Evolutionary conservation across 2,888 invertebrate species (phyloP).

Genomic region (Cynaeus angustus): DNA sequence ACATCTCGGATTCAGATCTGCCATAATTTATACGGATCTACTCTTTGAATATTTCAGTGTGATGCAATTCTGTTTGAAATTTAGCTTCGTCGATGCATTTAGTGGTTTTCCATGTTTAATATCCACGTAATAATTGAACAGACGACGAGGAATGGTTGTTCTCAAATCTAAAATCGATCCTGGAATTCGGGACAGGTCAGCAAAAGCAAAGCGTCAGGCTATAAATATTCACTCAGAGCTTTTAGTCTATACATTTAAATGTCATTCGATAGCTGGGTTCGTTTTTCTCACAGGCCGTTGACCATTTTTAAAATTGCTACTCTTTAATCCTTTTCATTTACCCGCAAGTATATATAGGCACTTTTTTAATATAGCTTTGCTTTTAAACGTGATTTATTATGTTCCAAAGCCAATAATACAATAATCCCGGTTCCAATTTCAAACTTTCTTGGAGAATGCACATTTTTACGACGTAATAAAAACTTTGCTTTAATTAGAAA

Average conservation of each 20-base stretch:
- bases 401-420: constrained; percentile 20
- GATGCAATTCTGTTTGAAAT: constrained; percentile 37
- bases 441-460: constrained; percentile 26
- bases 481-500: constrained; percentile 27
- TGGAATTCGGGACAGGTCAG: constrained; percentile 43
- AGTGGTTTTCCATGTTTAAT: constrained; percentile 46
- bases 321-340: constrained; percentile 13
- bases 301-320: constrained; percentile 11
- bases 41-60: constrained; percentile 19
- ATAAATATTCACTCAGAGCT: constrained; percentile 47
- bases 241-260: constrained; percentile 47
- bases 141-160: constrained; percentile 34
- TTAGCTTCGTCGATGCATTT: constrained; percentile 34
- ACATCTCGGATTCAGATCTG: not conserved
- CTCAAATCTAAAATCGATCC: constrained; percentile 47
- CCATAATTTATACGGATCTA: constrained; percentile 26
- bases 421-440: constrained; percentile 29
- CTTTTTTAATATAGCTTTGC: not conserved
- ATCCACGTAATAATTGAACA: constrained; percentile 46
- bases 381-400: constrained; percentile 4
- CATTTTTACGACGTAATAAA: constrained; percentile 28
- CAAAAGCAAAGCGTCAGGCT: constrained; percentile 43
- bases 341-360: not conserved
- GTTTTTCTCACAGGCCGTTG: constrained; percentile 19
- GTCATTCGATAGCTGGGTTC: constrained; percentile 35